Percentiles rank a stretch among this genome's conserved stretches.
These are phyloP conservation scores for Keiferia lycopersicella DNA, from an alignment of 2,888 invertebrate genomes.

Conservation along the genomic window DNA sequence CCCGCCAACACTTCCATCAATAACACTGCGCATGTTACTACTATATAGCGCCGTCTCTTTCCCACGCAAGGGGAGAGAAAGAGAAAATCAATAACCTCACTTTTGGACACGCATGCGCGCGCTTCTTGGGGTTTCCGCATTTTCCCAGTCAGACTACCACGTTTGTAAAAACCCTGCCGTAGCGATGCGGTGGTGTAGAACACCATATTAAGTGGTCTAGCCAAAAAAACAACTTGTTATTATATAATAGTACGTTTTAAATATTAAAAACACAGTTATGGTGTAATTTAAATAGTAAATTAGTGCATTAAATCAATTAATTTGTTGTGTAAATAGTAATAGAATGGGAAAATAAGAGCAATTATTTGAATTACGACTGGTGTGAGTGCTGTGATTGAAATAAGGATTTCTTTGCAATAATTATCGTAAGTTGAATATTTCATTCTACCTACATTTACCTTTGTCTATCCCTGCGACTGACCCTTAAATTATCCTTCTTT, in stretches of 20 bases:
- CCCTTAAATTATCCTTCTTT: background rate
- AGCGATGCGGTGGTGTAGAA: slow-evolving; percentile 27
- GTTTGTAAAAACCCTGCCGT: slow-evolving; percentile 9
- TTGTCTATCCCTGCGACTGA: background rate
- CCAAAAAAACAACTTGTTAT: slow-evolving; percentile 15
- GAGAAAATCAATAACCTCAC: slow-evolving; percentile 63
- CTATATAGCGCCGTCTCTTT: slow-evolving; percentile 47
- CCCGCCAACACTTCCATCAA: slow-evolving; percentile 74
- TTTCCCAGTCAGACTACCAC: slow-evolving; percentile 32
- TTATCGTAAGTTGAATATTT: slow-evolving; percentile 10
- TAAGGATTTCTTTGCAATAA: background rate
- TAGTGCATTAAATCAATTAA: slow-evolving; percentile 23
- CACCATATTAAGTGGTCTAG: slow-evolving; percentile 23
- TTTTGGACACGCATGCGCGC: slow-evolving; percentile 65
- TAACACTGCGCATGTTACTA: slow-evolving; percentile 74
- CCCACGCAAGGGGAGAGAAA: slow-evolving; percentile 38
- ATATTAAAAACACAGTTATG: slow-evolving; percentile 10
- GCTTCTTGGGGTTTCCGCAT: slow-evolving; percentile 38
- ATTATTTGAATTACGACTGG: slow-evolving; percentile 7
- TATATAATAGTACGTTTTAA: slow-evolving; percentile 12
- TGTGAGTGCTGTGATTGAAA: slow-evolving; percentile 28
- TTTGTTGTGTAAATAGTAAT: slow-evolving; percentile 26
- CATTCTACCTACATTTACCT: too few relatives aligned
- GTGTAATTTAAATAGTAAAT: slow-evolving; percentile 13
- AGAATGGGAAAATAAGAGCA: slow-evolving; percentile 18